Conservation (phyloP, 2,113 vertebrate genomes). For the Fukomys damarensis region DNA sequence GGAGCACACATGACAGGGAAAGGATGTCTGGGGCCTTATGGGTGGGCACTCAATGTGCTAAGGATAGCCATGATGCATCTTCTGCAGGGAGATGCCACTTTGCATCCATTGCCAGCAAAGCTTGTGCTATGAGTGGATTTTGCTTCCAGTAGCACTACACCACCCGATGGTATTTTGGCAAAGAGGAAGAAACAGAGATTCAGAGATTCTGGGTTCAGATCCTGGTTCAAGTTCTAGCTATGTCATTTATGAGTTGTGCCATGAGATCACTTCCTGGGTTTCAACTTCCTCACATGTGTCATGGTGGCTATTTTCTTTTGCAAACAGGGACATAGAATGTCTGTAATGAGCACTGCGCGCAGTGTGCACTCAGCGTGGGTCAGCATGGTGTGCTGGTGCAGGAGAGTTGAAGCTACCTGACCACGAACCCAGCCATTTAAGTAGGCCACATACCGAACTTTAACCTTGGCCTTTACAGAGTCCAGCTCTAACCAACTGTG, state of each 20-base stretch:
- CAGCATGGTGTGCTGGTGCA: rapidly evolving
- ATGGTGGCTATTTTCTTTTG: neutral
- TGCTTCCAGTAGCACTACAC: neutral
- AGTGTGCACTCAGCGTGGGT: rapidly evolving
- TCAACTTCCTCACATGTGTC: neutral
- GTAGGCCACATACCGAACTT: neutral
- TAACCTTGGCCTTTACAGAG: neutral
- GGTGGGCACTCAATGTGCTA: neutral
- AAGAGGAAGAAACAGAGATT: neutral
- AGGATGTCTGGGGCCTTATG: neutral
- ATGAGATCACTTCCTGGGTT: neutral
- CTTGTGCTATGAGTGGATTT: neutral
- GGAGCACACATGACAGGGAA: neutral
- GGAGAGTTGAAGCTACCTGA: neutral
- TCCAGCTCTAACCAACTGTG: neutral
- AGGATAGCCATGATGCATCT: neutral
- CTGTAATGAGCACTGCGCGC: neutral
- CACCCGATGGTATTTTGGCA: neutral
- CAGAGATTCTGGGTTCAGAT: neutral
- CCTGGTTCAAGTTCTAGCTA: neutral
- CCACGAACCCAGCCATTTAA: neutral
- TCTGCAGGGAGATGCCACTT: neutral
- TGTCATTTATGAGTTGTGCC: slow-evolving; percentile 15
- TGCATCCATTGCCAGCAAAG: neutral
- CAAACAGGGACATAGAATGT: neutral